phyloP scores from a whole-genome alignment of 2,888 invertebrate species.

The Antheraea assamensis region DNA sequence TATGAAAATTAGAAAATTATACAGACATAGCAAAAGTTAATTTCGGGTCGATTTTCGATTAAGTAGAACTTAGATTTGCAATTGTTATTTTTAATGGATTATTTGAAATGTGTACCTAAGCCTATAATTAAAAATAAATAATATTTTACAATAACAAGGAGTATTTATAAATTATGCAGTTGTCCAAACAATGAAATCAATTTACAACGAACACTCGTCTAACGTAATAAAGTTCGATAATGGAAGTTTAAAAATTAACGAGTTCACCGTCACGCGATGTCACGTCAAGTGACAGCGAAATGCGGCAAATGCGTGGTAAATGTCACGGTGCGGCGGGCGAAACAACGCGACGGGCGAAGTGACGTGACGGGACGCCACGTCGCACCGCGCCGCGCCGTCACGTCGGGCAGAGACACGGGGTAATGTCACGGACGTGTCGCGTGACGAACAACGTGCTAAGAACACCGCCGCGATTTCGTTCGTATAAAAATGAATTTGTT shows the following conservation, averaged over 20 bases:
- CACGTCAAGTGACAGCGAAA: conserved; percentile 58
- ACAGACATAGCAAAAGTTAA: no score
- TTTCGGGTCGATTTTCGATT: not conserved
- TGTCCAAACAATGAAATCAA: conserved; percentile 38
- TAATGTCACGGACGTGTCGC: conserved; percentile 13
- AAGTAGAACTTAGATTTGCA: not conserved
- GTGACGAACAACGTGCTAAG: conserved; percentile 25
- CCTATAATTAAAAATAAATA: not conserved
- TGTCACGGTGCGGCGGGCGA: conserved; percentile 46
- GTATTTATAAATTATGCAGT: conserved; percentile 1
- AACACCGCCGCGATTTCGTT: not conserved
- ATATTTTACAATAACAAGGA: not conserved
- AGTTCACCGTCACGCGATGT: conserved; percentile 60
- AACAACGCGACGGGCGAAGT: conserved; percentile 22
- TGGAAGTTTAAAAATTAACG: conserved; percentile 73
- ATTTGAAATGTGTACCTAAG: not conserved
- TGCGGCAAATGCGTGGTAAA: conserved; percentile 58
- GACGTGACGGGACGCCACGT: not conserved
- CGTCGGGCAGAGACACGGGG: not conserved
- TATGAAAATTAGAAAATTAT: no score
- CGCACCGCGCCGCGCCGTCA: not conserved
- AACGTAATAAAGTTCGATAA: conserved; percentile 59
- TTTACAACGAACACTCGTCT: conserved; percentile 36
- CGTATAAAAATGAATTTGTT: no score
- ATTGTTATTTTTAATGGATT: not conserved